Evolutionary conservation across 2,888 invertebrate genomes (phyloP), one percentile per base, ranked within the genome.

Genomic region (Lathronympha strigana): DNA sequence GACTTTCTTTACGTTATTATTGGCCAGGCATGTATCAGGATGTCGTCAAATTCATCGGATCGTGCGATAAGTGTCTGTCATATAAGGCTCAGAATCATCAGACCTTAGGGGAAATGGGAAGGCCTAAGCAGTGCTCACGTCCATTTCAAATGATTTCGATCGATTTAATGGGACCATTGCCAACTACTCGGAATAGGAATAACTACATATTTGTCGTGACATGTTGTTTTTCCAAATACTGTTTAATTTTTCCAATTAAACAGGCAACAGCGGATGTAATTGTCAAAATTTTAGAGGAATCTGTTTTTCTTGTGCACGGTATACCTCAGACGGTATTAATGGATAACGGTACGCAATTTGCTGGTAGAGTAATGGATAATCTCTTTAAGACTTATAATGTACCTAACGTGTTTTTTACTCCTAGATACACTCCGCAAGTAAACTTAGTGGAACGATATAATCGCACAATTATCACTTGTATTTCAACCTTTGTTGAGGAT

Each of bases 291-390:
- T n/a, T 72, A 1, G 75, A 76, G 50, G 66, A 77, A 4, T 11
- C 47, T 0, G 69, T 78, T 4, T 74, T 78, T 31, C 25, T 77
- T 0, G 61, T 76, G 0, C 77, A 77, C 33, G 79, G 76, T 1
- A 53, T 77, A 5, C 73, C 75, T 0, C 67, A 69, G 13, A 74
- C 73, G 0, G 60, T 78, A 0, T 43, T 75, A 0, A 2, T 73
- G 21, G 76, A 75, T 13, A 76, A 78, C 43, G 75, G 75, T 0
- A 57, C 8, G 2, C 76, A 78, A 54, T 76, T 76, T 31, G 63
- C 63, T n/a, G 68, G 73, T 15, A 15, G 23, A 1, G 43, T 43
- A 0, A 3, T 67, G 0, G 43, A 67, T 4, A 17, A 6, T 0
- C 13, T 75, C 0, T 63, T 73, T n/a, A 40, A 51, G 4, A 68